Evolutionary conservation across 2,888 invertebrate species (phyloP).

Genomic region (Timandra comae): DNA sequence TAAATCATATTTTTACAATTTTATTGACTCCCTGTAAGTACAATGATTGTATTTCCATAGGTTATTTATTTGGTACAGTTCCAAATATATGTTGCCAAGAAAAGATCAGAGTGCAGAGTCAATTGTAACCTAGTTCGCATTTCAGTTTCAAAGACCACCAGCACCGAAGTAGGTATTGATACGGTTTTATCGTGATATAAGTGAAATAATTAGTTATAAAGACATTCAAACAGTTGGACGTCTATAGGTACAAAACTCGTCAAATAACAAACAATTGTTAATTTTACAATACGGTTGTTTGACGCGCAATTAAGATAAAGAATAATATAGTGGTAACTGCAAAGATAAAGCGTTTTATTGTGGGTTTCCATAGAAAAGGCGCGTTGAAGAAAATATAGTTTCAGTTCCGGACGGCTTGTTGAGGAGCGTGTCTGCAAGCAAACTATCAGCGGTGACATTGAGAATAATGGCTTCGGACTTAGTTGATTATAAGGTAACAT

Average conservation of each 20-base stretch:
- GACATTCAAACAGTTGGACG: too few relatives aligned
- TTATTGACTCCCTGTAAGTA: too few relatives aligned
- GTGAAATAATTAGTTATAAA: conserved; percentile 50
- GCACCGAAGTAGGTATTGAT: conserved; percentile 31
- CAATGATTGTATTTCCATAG: too few relatives aligned
- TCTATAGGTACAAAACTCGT: conserved; percentile 16
- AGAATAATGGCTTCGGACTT: conserved; percentile 42
- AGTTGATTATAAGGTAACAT: conserved; percentile 45
- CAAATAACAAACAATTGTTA: conserved; percentile 40
- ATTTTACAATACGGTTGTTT: conserved; percentile 41
- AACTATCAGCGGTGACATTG: conserved; percentile 9
- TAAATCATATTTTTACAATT: too few relatives aligned
- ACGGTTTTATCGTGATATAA: conserved; percentile 39
- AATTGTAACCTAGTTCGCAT: conserved; percentile 41
- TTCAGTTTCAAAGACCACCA: conserved; percentile 37
- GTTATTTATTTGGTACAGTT: conserved; percentile 38
- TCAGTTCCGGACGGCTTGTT: conserved; percentile 42
- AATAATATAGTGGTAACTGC: conserved; percentile 47
- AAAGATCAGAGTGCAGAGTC: conserved; percentile 19
- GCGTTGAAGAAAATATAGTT: conserved; percentile 30
- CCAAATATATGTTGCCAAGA: conserved; percentile 54
- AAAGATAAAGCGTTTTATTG: conserved; percentile 64
- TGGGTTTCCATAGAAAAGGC: conserved; percentile 52
- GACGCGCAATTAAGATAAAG: conserved; percentile 62
- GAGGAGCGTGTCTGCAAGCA: conserved; percentile 29